Evolutionary conservation across 2,797 vertebrate species (phyloP).

Genomic region (Meriones psammophilus): DNA sequence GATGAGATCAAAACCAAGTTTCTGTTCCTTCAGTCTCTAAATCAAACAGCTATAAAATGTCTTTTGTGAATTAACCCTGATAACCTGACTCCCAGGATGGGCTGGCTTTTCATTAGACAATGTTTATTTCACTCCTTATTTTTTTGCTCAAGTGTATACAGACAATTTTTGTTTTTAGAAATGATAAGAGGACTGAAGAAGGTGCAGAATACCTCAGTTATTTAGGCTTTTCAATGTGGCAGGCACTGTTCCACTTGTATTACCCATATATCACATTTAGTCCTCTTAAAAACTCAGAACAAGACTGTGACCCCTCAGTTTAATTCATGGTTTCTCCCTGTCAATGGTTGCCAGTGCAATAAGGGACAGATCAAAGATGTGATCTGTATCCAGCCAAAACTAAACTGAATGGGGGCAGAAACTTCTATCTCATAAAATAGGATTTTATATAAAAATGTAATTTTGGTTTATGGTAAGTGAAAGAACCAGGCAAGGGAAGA

Average conservation of each 20-base stretch:
- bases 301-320: neutral
- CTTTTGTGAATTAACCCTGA: neutral
- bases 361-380: conserved; percentile 5
- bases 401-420: neutral
- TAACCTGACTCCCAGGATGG: neutral
- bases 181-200: conserved; percentile 7
- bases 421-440: neutral
- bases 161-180: neutral
- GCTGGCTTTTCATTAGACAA: neutral
- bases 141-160: neutral
- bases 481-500: neutral
- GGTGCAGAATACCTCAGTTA: conserved; percentile 1
- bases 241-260: neutral
- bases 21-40: conserved; percentile 31
- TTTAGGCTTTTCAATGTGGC: conserved; percentile 1
- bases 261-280: neutral
- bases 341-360: neutral
- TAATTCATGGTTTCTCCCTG: neutral
- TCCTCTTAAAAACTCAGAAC: conserved; percentile 22
- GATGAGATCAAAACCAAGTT: neutral
- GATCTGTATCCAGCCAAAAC: neutral
- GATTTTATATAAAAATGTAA: neutral
- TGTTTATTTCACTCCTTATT: conserved; percentile 5
- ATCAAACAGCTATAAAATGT: neutral
- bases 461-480: neutral